Base-by-base conservation (phyloP, 2,113 vertebrate genomes). In the Anolis carolinensis region DNA sequence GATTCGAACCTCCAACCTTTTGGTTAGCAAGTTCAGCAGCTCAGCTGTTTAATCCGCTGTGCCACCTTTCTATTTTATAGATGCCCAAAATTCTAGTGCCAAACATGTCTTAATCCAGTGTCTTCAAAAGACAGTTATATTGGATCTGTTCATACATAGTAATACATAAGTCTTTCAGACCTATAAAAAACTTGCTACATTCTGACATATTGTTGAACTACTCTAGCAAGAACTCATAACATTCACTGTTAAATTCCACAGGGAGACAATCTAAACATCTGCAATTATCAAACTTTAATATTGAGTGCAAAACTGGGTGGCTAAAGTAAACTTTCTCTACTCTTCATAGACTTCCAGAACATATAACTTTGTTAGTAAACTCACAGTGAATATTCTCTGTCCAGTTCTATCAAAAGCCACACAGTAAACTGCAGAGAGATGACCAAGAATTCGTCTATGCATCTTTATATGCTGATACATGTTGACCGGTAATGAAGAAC, bases 361-460 rank as follows among this genome's bases (percentile, higher is more conserved):
- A 48, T 23, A 78, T 4, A 18, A 5, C 73, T 70, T 82, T 25
- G 55, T 52, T 34, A 88, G 48, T 79, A 75, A 91, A 97, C 98
- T 98, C 95, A 99, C 99, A 91, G 99, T 99, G 91, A 99, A 99
- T 95, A 99, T 99, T 95, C 99, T 97, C 93, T 98, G 97, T 91
- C 99, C 99, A 52, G 98, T 98, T 90, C 98, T 98, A 93, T 99
- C 99, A 77, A 99, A 99, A 50, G 98, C 98, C 84, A 99, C 98
- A 95, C 99, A 99, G 94, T 99, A 99, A n/a, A 99, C 99, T 65
- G 99, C 97, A 88, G 99, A 99, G 23, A 99, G 98, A 92, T 99
- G 99, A 89, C 99, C 99, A 50, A 99, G 97, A 94, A 99, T 99
- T 91, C 98, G 97, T 70, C 97, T 96, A 92, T 99, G 98, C 97